Evolutionary conservation across 2,888 invertebrate species (phyloP).

Genomic region (Tanytarsus gracilentus): DNA sequence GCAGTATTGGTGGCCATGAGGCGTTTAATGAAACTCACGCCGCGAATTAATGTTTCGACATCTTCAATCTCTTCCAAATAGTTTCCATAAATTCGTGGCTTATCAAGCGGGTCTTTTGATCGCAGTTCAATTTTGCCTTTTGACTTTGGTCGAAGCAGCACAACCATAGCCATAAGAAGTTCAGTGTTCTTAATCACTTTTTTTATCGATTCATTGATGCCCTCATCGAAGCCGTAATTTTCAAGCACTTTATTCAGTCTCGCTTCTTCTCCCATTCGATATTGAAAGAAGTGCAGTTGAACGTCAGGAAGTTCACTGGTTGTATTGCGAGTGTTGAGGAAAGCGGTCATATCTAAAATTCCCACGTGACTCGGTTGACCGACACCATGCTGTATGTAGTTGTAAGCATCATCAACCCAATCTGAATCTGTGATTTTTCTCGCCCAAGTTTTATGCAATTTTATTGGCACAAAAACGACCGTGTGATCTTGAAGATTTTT

Average conservation of each 20-base stretch:
- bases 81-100: slow-evolving; percentile 56
- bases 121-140: slow-evolving; percentile 47
- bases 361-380: slow-evolving; percentile 44
- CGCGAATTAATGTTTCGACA: slow-evolving; percentile 46
- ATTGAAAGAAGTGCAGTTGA: slow-evolving; percentile 46
- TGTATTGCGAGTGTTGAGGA: slow-evolving; percentile 47
- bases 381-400: slow-evolving; percentile 43
- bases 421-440: slow-evolving; percentile 14
- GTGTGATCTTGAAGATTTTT: slow-evolving; percentile 74
- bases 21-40: slow-evolving; percentile 41
- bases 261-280: slow-evolving; percentile 31
- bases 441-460: slow-evolving; percentile 39
- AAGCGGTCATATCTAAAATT: slow-evolving; percentile 47
- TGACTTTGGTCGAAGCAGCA: slow-evolving; percentile 44
- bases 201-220: slow-evolving; percentile 27
- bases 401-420: slow-evolving; percentile 34
- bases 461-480: slow-evolving; percentile 43
- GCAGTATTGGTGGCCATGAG: slow-evolving; percentile 42
- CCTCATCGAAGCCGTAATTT: slow-evolving; percentile 34
- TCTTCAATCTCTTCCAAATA: slow-evolving; percentile 55
- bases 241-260: slow-evolving; percentile 34
- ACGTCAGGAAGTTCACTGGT: slow-evolving; percentile 49
- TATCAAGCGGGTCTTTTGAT: slow-evolving; percentile 46
- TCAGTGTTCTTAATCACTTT: slow-evolving; percentile 32
- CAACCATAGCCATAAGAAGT: slow-evolving; percentile 33